phyloP scores from a whole-genome alignment of 2,113 vertebrate species.

The Otus sunia region DNA sequence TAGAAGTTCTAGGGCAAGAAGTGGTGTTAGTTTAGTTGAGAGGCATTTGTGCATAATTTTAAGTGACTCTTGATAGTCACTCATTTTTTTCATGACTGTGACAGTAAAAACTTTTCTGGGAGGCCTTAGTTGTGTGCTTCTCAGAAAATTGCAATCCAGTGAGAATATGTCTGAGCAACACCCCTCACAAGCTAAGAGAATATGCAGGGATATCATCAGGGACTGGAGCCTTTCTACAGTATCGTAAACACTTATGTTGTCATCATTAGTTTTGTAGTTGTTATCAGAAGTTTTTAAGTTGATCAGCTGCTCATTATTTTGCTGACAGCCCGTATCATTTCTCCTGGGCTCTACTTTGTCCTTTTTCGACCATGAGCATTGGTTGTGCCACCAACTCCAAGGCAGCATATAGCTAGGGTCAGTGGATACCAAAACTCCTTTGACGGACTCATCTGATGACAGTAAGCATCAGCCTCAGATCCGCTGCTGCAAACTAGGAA shows the following conservation, averaged over 20 bases:
- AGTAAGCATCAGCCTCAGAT: accelerated
- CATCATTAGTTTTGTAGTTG: neutral
- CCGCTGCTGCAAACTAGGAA: neutral
- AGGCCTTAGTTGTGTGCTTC: neutral
- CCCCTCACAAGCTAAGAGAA: neutral
- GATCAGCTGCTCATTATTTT: neutral
- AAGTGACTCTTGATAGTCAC: neutral
- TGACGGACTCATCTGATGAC: neutral
- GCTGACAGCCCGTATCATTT: neutral
- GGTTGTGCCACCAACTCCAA: neutral
- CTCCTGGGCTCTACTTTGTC: neutral
- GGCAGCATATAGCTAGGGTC: neutral
- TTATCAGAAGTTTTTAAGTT: neutral
- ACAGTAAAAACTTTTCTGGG: neutral
- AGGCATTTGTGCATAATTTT: neutral
- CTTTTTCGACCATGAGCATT: neutral
- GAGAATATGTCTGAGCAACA: neutral
- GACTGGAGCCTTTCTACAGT: neutral
- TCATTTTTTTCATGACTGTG: neutral
- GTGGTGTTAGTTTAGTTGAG: neutral
- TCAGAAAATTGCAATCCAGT: neutral
- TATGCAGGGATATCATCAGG: neutral
- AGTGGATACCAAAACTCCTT: neutral
- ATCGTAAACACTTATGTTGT: neutral
- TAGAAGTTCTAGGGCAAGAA: neutral